Percentiles rank a stretch among this genome's conserved stretches.
Evolutionary conservation across 2,888 invertebrate species (phyloP).

Genomic region (Macropis europaea): DNA sequence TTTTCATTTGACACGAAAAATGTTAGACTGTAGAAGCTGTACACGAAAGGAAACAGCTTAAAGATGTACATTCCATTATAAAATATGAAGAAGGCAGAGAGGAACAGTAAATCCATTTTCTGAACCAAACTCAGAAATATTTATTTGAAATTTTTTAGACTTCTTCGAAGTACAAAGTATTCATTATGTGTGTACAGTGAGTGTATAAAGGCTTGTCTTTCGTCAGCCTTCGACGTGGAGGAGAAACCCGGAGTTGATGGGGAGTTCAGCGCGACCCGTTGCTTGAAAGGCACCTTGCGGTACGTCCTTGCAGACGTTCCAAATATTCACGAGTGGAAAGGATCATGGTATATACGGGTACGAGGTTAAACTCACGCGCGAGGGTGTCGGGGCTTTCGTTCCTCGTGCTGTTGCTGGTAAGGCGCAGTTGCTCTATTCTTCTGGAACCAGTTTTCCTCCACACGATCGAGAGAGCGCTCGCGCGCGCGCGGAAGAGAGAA

Average conservation of each 20-base stretch:
- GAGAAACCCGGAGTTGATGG: slow-evolving; percentile 20
- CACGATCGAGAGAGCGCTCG: slow-evolving; percentile 49
- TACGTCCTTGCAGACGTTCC: slow-evolving; percentile 58
- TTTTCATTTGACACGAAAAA: not conserved
- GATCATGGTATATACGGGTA: slow-evolving; percentile 54
- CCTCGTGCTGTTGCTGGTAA: slow-evolving; percentile 63
- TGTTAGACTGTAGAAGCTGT: not conserved
- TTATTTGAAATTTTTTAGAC: not conserved
- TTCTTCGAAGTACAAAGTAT: not conserved
- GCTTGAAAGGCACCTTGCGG: slow-evolving; percentile 52
- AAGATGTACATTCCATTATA: not conserved
- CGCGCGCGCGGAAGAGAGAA: slow-evolving; percentile 12
- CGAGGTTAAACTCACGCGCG: slow-evolving; percentile 64
- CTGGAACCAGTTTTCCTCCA: slow-evolving; percentile 79
- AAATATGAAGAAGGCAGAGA: not conserved
- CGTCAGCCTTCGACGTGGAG: not conserved
- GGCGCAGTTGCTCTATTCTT: slow-evolving; percentile 77
- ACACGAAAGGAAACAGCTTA: not conserved
- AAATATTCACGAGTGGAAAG: slow-evolving; percentile 65
- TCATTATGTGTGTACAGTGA: not conserved
- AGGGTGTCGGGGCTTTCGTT: slow-evolving; percentile 69
- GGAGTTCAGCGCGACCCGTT: slow-evolving; percentile 22
- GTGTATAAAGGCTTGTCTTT: slow-evolving; percentile 10
- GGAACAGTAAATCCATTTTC: not conserved
- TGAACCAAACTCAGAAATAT: not conserved